Evolutionary conservation across 2,113 vertebrate species (phyloP).

Genomic region (Mellivora capensis): DNA sequence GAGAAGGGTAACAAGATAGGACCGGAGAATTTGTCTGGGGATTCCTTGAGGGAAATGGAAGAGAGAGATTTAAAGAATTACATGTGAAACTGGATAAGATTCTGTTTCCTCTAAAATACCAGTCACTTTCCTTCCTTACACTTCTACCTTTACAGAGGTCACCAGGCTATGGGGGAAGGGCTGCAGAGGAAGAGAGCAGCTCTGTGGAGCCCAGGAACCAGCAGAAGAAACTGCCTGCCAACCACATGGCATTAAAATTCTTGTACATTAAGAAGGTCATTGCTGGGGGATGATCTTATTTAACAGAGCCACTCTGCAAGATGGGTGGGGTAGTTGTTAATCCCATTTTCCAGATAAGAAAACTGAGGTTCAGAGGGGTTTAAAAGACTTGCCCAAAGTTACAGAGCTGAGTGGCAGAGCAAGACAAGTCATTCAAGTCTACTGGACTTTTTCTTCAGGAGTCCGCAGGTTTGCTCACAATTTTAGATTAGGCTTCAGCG

Average conservation of each 20-base stretch:
- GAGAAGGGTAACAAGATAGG: background rate
- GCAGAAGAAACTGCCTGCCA: background rate
- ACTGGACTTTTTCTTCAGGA: background rate
- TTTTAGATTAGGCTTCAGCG: background rate
- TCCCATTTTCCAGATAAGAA: background rate
- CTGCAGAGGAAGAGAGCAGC: background rate
- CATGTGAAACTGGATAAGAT: background rate
- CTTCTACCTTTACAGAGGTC: background rate
- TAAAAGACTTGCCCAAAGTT: background rate
- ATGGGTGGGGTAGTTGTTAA: background rate
- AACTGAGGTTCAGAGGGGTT: background rate
- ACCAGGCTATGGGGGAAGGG: background rate
- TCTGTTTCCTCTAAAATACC: background rate
- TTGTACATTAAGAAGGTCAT: background rate
- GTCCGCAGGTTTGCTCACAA: background rate
- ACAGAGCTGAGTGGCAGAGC: background rate
- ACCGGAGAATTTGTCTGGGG: background rate
- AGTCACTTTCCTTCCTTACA: background rate
- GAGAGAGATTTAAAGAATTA: background rate
- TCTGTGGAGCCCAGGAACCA: background rate
- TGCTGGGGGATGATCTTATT: background rate
- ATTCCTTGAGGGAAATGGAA: background rate
- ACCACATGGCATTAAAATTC: rapidly evolving
- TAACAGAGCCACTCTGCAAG: background rate
- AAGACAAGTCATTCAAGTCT: background rate